Base-by-base conservation (phyloP, 2,888 invertebrate genomes). In the Leptinotarsa peninsularis region DNA sequence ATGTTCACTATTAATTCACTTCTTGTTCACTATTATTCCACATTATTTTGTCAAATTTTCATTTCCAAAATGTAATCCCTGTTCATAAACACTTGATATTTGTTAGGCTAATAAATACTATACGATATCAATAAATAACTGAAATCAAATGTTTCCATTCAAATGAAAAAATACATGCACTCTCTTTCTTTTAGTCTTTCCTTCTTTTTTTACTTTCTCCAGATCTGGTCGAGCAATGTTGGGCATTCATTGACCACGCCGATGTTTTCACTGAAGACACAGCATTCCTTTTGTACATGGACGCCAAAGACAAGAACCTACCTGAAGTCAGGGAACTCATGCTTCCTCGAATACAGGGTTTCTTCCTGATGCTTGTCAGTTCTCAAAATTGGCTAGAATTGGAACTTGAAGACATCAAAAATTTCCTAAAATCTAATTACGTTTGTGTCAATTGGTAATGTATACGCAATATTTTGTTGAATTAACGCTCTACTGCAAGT, bases 201-300 rank as follows among this genome's bases (percentile, higher is more conserved):
- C 58, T 10, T 43, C 2, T 43, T 52, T 49, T 72, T 33, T 33
- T 33, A 63, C 63, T 52, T 67, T 60, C 71, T 76, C 49, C 85
- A 93, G 94, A 93, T 87, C 88, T 95, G 75, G 92, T 94, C 81
- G 92, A 93, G 77, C 95, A 95, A 83, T 94, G 94, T 86, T 94
- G 94, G 93, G 91, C 93, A 0, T 94, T 95, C 81, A 92, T 95
- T 78, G 91, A 93, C 72, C 93, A 94, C 83, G 91, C 91, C 70
- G 91, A 91, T 63, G 89, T 94, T 0, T 94, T 95, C 83, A 90
- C 89, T 33, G 95, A 95, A 88, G 94, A 94, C 80, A 93, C 94
- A 0, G 95, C 95, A 0, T 94, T 94, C 83, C 85, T 93, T 54
- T 86, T 95, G 17, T 91, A 91, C 82, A 84, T 90, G 78, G 90